phyloP scores from a whole-genome alignment of 2,888 invertebrate genomes.

The Acanthosoma haemorrhoidale region DNA sequence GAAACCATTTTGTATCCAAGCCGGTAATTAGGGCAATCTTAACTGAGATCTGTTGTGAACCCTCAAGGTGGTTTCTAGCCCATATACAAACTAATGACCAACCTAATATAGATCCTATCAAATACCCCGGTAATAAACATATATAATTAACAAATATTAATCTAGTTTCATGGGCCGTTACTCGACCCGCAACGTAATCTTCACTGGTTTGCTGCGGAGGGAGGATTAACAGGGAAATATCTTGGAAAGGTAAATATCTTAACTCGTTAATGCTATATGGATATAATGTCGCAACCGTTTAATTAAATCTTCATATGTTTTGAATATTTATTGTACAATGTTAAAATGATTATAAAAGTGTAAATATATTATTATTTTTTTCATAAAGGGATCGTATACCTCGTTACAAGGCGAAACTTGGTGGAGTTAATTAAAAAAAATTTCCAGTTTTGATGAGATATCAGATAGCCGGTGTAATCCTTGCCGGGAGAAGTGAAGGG shows the following conservation, averaged over 20 bases:
- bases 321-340: too few relatives aligned
- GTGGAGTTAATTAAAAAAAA: background rate
- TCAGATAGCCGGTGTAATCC: background rate
- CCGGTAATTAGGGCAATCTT: slow-evolving; percentile 23
- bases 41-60: slow-evolving; percentile 20
- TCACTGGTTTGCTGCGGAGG: background rate
- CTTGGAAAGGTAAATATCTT: background rate
- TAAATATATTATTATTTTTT: too few relatives aligned
- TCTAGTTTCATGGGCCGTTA: slow-evolving; percentile 24
- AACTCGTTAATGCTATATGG: too few relatives aligned
- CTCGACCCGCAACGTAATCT: slow-evolving; percentile 6
- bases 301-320: too few relatives aligned
- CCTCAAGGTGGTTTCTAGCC: slow-evolving; percentile 10
- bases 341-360: too few relatives aligned
- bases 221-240: slow-evolving; percentile 11
- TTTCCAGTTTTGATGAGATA: background rate
- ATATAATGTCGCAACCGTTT: too few relatives aligned
- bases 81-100: slow-evolving; percentile 20
- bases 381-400: too few relatives aligned
- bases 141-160: slow-evolving; percentile 27
- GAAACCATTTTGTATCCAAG: slow-evolving; percentile 20
- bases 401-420: background rate
- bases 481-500: background rate
- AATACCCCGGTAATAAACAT: slow-evolving; percentile 19
- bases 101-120: slow-evolving; percentile 21